Percentiles rank a stretch among this genome's conserved stretches.
These are phyloP conservation scores for Champsocephalus esox DNA, from an alignment of 2,797 vertebrate genomes.

Conservation along the genomic window DNA sequence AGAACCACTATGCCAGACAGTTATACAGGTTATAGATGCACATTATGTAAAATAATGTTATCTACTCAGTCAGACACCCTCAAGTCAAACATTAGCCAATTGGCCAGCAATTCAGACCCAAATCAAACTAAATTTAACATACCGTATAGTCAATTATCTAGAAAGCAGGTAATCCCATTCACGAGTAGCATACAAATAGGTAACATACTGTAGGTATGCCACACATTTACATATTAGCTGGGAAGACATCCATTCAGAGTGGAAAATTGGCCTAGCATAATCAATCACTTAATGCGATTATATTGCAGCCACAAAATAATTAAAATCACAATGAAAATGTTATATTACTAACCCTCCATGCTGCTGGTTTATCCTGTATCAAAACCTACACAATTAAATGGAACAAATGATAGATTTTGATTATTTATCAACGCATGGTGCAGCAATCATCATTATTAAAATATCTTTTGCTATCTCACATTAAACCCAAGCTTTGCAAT, in stretches of 20 bases:
- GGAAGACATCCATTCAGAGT: slow-evolving; percentile 3
- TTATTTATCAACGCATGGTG: not conserved
- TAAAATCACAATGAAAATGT: slow-evolving; percentile 34
- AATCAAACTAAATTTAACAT: not conserved
- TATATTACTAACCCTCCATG: not conserved
- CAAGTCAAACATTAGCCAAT: slow-evolving; percentile 6
- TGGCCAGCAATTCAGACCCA: slow-evolving; percentile 2
- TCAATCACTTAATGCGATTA: slow-evolving; percentile 21
- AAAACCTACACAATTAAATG: not conserved
- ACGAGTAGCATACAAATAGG: slow-evolving; percentile 18
- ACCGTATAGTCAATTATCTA: slow-evolving; percentile 3
- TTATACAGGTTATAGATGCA: slow-evolving; percentile 14
- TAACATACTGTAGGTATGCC: not conserved
- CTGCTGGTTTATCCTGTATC: not conserved
- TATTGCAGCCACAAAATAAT: slow-evolving; percentile 24
- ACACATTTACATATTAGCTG: not conserved
- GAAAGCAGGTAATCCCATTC: slow-evolving; percentile 16
- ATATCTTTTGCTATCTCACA: not conserved
- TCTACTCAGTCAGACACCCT: not conserved
- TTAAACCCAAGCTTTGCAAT: not conserved
- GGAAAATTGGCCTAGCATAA: slow-evolving; percentile 8
- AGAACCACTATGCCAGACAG: slow-evolving; percentile 21
- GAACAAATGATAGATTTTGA: not conserved
- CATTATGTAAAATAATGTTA: slow-evolving; percentile 26
- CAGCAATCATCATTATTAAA: not conserved